These are phyloP conservation scores for Pseudomyrmex concolor DNA, from an alignment of 1,140 invertebrate species.

Conservation along the genomic window DNA sequence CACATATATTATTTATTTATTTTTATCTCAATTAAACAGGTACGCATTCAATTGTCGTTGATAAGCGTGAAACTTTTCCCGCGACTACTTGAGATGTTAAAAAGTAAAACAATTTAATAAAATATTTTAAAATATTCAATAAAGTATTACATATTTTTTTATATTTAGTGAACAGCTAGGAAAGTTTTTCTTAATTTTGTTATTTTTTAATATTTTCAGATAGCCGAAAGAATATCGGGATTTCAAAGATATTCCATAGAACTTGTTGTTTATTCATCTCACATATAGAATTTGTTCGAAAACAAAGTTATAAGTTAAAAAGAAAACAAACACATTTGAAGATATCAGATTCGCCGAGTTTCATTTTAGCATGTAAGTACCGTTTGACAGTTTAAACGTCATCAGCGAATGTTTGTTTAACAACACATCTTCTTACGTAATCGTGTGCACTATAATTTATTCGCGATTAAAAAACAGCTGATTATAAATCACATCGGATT, in stretches of 20 bases:
- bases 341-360: neutral
- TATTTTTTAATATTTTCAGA: too few species aligned
- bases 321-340: neutral
- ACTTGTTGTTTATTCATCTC: neutral
- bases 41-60: too few species aligned
- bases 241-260: neutral
- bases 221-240: too few species aligned
- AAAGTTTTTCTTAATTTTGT: too few species aligned
- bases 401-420: conserved; percentile 2
- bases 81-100: too few species aligned
- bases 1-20: neutral
- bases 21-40: neutral
- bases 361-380: neutral
- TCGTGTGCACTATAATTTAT: neutral
- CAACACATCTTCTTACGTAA: neutral
- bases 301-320: neutral
- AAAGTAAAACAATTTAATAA: too few species aligned
- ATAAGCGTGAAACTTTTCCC: too few species aligned
- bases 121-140: too few species aligned
- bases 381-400: neutral
- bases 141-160: too few species aligned
- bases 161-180: too few species aligned
- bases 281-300: neutral
- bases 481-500: neutral
- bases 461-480: neutral